Base-by-base conservation (phyloP, 2,113 vertebrate species). In the Arothron firmamentum region DNA sequence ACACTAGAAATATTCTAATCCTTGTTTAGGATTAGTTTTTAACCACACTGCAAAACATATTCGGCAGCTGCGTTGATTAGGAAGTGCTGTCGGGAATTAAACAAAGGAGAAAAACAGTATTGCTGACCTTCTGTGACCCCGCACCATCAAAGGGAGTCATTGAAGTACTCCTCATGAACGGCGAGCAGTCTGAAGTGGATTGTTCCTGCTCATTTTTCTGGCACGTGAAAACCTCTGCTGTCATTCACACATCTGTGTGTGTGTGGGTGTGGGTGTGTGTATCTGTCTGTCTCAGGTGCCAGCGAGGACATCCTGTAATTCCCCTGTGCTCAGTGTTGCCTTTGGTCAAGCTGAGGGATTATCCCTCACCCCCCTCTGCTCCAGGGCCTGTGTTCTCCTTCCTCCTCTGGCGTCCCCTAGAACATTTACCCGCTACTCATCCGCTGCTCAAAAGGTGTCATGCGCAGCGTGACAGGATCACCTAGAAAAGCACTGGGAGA, bases 221-320 rank as follows among this genome's bases (percentile, higher is more conserved):
- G 19, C 47, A 49, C 68, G 57, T 55, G 61, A 67, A 75, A 73
- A 20, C 45, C 42, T 67, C 18, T 12, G 34, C 61, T 62, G 78
- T 73, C 71, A 62, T 10, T 12, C 34, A 38, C 34, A 38, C 19
- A 45, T 20, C 45, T n/a, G 53, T 16, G 52, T 48, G 52, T 55
- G 52, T 16, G 45, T 38, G 34, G 20, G 52, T 47, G 25, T 59
- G 56, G n/a, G n/a, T 52, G 41, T 59, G 55, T 52, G 65, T 23
- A 52, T 31, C 41, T 42, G 12, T 62, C 56, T 62, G 58, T 62
- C 67, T n/a, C 72, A 76, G 74, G 80, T 81, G 83, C 70, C 78
- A 76, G 50, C 80, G 80, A 72, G 72, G 49, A 77, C 63, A 68
- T 72, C 63, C 58, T 72, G 72, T 83, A 83, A 88, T 83, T 73